phyloP scores from a whole-genome alignment of 2,113 vertebrate genomes.

The Mormyrus lacerda region DNA sequence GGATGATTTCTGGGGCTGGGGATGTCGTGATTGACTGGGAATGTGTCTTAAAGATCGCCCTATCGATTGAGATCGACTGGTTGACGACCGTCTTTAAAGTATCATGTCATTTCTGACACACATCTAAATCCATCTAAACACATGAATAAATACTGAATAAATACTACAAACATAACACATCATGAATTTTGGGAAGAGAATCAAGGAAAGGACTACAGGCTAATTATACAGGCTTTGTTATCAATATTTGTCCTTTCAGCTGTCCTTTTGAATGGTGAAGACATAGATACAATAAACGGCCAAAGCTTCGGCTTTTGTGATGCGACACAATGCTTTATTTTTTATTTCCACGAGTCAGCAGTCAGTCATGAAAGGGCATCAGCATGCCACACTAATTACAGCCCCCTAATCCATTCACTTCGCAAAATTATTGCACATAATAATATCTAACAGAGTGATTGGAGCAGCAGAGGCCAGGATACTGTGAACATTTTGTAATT shows the following conservation, averaged over 20 bases:
- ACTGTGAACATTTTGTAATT: conserved; percentile 53
- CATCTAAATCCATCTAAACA: not conserved
- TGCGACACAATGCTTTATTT: not conserved
- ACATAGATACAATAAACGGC: not conserved
- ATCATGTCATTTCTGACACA: not conserved
- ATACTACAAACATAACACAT: not conserved
- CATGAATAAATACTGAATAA: not conserved
- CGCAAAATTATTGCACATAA: conserved; percentile 40
- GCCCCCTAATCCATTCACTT: conserved; percentile 28
- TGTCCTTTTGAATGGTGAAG: not conserved
- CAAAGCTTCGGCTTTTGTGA: not conserved
- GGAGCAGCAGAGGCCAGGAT: conserved; percentile 49
- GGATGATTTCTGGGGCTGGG: not conserved
- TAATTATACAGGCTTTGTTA: not conserved
- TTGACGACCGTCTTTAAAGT: not conserved
- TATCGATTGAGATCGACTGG: not conserved
- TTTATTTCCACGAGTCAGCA: not conserved
- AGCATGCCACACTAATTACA: conserved; percentile 42
- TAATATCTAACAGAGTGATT: conserved; percentile 44
- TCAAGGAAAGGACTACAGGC: not conserved
- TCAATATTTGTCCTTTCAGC: not conserved
- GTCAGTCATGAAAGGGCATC: conserved; percentile 29
- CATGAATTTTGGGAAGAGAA: not conserved
- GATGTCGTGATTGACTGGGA: not conserved
- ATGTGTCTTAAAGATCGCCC: not conserved